phyloP scores from a whole-genome alignment of 2,888 invertebrate species.

The Agrochola lota region DNA sequence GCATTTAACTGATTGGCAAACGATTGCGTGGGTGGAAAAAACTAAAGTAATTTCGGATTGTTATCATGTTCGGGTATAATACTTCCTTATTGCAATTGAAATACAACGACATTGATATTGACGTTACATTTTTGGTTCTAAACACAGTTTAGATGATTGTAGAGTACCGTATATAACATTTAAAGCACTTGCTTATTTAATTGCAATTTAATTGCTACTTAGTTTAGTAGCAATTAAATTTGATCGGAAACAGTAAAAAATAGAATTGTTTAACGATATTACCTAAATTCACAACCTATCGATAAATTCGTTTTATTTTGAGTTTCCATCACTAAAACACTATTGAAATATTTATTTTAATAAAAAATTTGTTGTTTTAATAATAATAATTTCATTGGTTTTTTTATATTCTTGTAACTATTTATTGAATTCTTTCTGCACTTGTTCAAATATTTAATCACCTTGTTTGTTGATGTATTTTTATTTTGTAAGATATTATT shows the following conservation, averaged over 20 bases:
- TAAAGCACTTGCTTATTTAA: neutral
- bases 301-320: slow-evolving; percentile 6
- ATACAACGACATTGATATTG: neutral
- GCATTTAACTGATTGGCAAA: slow-evolving; percentile 29
- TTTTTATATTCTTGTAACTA: neutral
- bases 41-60: slow-evolving; percentile 32
- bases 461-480: slow-evolving; percentile 1
- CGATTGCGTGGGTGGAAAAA: slow-evolving; percentile 12
- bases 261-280: neutral
- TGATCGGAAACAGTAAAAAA: too few relatives aligned
- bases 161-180: too few relatives aligned
- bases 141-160: neutral
- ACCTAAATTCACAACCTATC: neutral
- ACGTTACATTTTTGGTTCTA: neutral
- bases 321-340: slow-evolving; percentile 2
- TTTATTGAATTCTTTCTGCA: neutral
- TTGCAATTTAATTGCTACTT: too few relatives aligned
- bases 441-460: neutral
- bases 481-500: neutral
- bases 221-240: too few relatives aligned
- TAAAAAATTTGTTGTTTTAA: neutral
- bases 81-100: neutral
- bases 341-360: neutral
- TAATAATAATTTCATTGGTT: neutral
- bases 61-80: slow-evolving; percentile 8